phyloP scores from a whole-genome alignment of 2,888 invertebrate genomes.

The Gryllus longicercus region DNA sequence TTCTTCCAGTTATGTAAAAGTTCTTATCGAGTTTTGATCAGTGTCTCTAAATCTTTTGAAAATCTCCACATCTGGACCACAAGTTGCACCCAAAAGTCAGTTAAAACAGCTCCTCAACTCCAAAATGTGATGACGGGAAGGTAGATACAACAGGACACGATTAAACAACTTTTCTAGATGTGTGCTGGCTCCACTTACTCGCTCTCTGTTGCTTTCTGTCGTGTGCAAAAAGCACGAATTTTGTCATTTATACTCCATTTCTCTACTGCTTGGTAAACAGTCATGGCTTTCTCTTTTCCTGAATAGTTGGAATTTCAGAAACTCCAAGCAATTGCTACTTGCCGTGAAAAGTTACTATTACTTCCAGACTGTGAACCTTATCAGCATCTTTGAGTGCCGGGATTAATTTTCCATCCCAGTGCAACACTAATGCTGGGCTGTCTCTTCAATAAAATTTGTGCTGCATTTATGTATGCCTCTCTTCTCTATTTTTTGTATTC shows the following conservation, averaged over 20 bases:
- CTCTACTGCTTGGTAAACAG: conserved; percentile 21
- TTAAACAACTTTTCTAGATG: too few relatives aligned
- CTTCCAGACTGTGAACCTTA: not conserved
- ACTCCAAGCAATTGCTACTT: not conserved
- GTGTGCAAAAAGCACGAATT: conserved; percentile 22
- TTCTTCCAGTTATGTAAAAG: not conserved
- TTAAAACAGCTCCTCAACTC: not conserved
- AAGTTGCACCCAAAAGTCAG: not conserved
- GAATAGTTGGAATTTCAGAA: not conserved
- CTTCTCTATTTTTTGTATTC: not conserved
- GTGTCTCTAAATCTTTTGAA: not conserved
- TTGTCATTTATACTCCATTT: conserved; percentile 18
- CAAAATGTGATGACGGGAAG: not conserved
- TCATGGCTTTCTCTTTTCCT: conserved; percentile 25
- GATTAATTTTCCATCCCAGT: not conserved
- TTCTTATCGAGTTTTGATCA: not conserved
- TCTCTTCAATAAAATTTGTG: not conserved
- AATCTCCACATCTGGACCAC: not conserved
- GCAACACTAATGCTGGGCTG: not conserved
- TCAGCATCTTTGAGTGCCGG: conserved; percentile 4
- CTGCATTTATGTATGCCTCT: not conserved
- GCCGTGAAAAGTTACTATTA: conserved; percentile 20
- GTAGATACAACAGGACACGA: too few relatives aligned
- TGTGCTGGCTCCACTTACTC: not conserved
- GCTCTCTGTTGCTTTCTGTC: not conserved